Conservation (phyloP, 2,113 vertebrate species). For the Pteropus alecto region DNA sequence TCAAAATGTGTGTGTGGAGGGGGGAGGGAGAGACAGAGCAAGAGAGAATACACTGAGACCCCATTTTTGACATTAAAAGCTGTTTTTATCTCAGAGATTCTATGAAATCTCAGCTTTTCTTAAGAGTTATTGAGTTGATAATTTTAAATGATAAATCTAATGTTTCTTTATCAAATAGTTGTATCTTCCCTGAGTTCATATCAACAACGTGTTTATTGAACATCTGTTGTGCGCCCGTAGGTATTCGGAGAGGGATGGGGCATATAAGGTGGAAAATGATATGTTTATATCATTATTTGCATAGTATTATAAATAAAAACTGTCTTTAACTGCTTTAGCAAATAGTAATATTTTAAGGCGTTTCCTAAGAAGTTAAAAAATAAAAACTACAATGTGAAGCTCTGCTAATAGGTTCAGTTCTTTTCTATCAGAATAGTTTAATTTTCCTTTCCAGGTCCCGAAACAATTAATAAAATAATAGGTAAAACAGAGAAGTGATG, state of each 20-base stretch:
- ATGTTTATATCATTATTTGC: not conserved
- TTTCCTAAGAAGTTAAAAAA: conserved; percentile 20
- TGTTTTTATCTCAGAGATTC: not conserved
- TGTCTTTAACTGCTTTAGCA: not conserved
- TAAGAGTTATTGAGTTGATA: not conserved
- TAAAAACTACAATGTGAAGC: not conserved
- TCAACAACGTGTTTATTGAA: not conserved
- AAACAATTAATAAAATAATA: not conserved
- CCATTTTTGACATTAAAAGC: not conserved
- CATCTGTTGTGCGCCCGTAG: not conserved
- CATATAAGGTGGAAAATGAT: not conserved
- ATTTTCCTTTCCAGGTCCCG: not conserved
- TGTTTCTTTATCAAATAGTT: not conserved
- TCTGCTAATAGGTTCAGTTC: not conserved
- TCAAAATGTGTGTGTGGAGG: not conserved
- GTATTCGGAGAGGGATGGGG: not conserved
- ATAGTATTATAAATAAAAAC: not conserved
- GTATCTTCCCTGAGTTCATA: not conserved
- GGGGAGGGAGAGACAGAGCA: not conserved
- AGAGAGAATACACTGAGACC: not conserved
- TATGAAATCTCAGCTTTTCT: not conserved
- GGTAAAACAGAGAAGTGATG: not conserved
- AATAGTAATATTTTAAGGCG: not conserved
- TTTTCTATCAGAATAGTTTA: not conserved
- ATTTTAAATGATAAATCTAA: not conserved